Base-by-base conservation (phyloP, 2,113 vertebrate genomes). In the Dicaeum eximium region DNA sequence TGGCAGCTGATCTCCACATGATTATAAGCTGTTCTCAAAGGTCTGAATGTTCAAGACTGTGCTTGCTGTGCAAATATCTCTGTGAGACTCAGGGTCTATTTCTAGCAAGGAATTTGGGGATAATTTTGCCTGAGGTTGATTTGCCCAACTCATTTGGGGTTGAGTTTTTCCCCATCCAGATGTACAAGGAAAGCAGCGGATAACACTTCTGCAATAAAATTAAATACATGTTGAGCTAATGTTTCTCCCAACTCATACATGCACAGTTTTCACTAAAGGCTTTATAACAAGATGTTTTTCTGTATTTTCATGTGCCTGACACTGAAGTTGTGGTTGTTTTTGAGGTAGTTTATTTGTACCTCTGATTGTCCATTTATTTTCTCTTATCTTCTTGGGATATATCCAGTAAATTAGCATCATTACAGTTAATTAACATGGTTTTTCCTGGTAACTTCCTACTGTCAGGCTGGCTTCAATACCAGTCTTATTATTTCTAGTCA, bases 1-100 rank as follows among this genome's bases (percentile, higher is more conserved):
- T 53, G 71, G 69, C 89, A 94, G 79, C 67, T 93, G 86, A 93
- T 92, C 91, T 96, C 87, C 61, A 56, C 42, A 42, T 54, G 81
- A 85, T 31, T 91, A 17, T 88, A 74, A 90, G 65, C 54, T 74
- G 37, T 85, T 96, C 81, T 86, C 48, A 80, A 81, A 88, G 47
- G 56, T 38, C 38, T 91, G n/a, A 24, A 23, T 60, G 47, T 64
- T 94, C 57, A 80, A 72, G 58, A 24, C 16, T 35, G 27, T 70
- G 23, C 48, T 90, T 58, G 50, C 70, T 80, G n/a, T 75, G 67
- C 21, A 86, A 84, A 86, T 78, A 22, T 35, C 13, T 77, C 38
- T 74, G 57, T 12, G 16, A 25, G 31, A 72, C 42, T 69, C 24
- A 42, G 33, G 20, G 20, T 56, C 22, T 88, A 4, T 47, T 92